These are phyloP conservation scores for Myotis findleyi DNA, from an alignment of 2,797 vertebrate genomes.

Conservation along the genomic window DNA sequence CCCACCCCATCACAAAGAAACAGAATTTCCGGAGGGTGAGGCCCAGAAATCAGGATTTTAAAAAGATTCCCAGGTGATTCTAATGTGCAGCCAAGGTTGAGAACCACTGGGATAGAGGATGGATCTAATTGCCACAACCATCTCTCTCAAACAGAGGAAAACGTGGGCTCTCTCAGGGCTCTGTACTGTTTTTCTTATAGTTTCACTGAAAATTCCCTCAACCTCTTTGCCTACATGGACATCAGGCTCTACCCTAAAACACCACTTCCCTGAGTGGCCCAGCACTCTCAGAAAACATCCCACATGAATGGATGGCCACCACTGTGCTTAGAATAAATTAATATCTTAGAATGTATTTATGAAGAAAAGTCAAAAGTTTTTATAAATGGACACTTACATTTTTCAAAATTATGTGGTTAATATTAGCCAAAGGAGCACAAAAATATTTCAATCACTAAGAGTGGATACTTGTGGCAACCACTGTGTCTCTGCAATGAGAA, in stretches of 20 bases:
- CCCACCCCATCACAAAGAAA: no score
- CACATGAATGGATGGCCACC: background rate
- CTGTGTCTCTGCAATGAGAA: background rate
- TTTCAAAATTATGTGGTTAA: background rate
- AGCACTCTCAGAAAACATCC: background rate
- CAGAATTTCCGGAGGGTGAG: no score
- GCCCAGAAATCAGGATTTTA: no score
- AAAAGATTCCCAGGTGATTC: no score
- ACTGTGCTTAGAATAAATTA: background rate
- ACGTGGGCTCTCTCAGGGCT: background rate
- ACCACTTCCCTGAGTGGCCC: background rate
- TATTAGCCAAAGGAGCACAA: background rate
- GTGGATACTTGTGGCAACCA: background rate
- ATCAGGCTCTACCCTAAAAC: background rate
- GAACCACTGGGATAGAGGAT: no score
- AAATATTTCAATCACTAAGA: constrained; percentile 29
- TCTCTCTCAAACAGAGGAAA: background rate
- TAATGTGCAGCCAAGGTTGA: no score
- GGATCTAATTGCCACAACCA: background rate
- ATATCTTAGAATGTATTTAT: background rate
- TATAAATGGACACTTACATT: background rate
- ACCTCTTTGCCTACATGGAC: background rate
- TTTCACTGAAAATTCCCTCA: background rate
- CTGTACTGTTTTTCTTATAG: background rate
- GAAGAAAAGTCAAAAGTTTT: constrained; percentile 40